These are phyloP conservation scores for Noctua pronuba DNA, from an alignment of 2,888 invertebrate species.

Conservation along the genomic window DNA sequence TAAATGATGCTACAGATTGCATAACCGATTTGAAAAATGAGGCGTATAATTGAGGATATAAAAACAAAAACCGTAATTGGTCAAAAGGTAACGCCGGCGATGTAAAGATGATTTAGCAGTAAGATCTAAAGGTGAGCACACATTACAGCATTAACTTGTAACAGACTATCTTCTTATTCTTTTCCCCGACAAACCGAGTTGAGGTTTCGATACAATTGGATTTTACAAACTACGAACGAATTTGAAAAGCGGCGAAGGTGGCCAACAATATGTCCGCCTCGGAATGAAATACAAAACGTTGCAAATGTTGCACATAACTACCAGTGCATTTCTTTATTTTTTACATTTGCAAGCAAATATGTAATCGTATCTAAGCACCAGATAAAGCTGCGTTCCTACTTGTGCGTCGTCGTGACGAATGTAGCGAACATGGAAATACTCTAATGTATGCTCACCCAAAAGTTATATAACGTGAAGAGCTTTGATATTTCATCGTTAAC, in stretches of 20 bases:
- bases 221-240: neutral
- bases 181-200: neutral
- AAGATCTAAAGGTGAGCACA: neutral
- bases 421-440: neutral
- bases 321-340: neutral
- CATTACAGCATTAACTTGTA: neutral
- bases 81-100: constrained; percentile 7
- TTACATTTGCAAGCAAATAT: neutral
- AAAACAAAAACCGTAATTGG: constrained; percentile 43
- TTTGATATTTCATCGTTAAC: constrained; percentile 67
- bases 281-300: neutral
- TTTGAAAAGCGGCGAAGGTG: neutral
- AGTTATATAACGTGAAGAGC: constrained; percentile 53
- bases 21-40: constrained; percentile 51
- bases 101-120: neutral
- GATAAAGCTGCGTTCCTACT: neutral
- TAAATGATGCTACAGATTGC: constrained; percentile 38
- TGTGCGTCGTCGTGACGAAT: no score
- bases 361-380: neutral
- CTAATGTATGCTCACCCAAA: neutral
- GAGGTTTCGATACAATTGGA: neutral
- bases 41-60: constrained; percentile 50
- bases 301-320: neutral
- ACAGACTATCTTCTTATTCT: neutral
- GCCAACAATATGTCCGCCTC: no score